Conservation (phyloP, 1,140 invertebrate species). For the Drosophila parvula region DNA sequence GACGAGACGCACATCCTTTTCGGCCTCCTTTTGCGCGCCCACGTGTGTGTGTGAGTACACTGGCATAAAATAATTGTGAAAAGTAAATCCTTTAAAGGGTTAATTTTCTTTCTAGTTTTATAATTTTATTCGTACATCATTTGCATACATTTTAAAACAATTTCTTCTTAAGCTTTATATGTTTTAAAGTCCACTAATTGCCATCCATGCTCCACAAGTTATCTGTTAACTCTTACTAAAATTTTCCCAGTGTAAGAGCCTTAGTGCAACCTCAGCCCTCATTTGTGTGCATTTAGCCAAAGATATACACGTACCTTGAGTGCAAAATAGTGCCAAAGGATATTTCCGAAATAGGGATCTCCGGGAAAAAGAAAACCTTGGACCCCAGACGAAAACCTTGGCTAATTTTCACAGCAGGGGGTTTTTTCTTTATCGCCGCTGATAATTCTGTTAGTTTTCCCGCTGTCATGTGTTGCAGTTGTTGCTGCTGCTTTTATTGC, state of each 20-base stretch:
- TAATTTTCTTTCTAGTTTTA: not conserved
- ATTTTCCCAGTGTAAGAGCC: conserved; percentile 3
- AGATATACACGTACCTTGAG: conserved; percentile 3
- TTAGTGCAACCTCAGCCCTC: conserved; percentile 15
- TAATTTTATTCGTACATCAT: not conserved
- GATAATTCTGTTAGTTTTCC: conserved; percentile 46
- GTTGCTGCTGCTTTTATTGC: conserved; percentile 52
- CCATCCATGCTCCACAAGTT: no score
- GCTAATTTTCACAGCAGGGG: conserved; percentile 36
- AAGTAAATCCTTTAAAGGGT: not conserved
- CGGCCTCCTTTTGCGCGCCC: conserved; percentile 70
- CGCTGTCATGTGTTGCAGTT: conserved; percentile 45
- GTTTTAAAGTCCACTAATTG: no score
- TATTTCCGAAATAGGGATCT: conserved; percentile 12
- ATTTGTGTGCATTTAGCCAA: conserved; percentile 25
- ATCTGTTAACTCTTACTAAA: not conserved
- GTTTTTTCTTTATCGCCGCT: conserved; percentile 22
- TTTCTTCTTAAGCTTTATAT: no score
- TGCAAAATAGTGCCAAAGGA: not conserved
- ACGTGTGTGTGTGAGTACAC: conserved; percentile 55
- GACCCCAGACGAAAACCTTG: conserved; percentile 26
- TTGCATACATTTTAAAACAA: not conserved
- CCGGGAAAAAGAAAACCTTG: conserved; percentile 2
- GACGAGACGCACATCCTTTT: conserved; percentile 67
- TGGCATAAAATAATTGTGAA: not conserved